Conservation (phyloP, 2,888 invertebrate genomes). For the Hypselothyrea guttata region DNA sequence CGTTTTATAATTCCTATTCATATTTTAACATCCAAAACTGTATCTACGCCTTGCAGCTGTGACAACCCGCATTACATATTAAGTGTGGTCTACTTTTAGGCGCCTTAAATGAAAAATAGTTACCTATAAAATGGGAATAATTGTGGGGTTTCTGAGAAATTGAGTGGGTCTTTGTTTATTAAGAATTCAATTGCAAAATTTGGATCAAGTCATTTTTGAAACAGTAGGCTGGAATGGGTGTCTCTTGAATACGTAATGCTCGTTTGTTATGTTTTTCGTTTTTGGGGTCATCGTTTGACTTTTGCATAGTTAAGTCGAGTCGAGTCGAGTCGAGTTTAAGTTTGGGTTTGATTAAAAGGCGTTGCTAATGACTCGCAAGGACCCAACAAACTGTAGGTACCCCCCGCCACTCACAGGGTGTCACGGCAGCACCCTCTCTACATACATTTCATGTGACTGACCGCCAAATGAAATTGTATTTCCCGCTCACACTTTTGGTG, state of each 20-base stretch:
- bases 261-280: constrained; percentile 6
- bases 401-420: no score
- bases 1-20: no score
- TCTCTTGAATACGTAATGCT: constrained; percentile 13
- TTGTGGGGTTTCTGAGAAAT: no score
- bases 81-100: no score
- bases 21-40: no score
- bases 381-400: neutral
- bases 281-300: constrained; percentile 40
- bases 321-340: constrained; percentile 12
- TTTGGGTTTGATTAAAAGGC: constrained; percentile 63
- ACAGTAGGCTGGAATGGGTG: neutral
- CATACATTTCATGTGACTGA: constrained; percentile 31
- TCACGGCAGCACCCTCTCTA: no score
- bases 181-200: neutral
- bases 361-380: constrained; percentile 64
- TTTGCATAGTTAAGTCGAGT: constrained; percentile 53
- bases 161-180: no score
- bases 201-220: neutral
- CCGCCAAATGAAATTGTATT: constrained; percentile 41
- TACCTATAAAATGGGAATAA: no score
- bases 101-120: no score
- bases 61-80: no score
- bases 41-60: no score
- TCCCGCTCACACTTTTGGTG: constrained; percentile 1